A percentile compares a stretch with the other conserved stretches of the same genome.
Evolutionary conservation across 2,113 vertebrate genomes (phyloP).

Genomic region (Pterocles gutturalis): DNA sequence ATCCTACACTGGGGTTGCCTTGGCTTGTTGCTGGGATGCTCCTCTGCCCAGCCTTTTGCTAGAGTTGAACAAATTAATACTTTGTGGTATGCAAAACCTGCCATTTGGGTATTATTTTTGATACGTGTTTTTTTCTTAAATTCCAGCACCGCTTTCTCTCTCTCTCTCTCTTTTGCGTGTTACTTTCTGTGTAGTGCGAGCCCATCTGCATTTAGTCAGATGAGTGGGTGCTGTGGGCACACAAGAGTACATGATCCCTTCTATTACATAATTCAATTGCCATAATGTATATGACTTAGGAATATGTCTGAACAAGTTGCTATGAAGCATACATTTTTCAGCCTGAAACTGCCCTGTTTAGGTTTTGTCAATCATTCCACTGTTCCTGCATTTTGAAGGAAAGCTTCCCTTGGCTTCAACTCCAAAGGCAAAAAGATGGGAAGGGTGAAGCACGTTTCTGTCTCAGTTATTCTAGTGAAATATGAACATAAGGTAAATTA

Average conservation of each 20-base stretch:
- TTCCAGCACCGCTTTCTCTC: background rate
- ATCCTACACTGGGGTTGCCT: slow-evolving; percentile 34
- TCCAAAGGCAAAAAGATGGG: background rate
- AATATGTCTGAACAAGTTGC: slow-evolving; percentile 52
- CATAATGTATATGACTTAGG: slow-evolving; percentile 33
- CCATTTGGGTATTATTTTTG: background rate
- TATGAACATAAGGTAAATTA: background rate
- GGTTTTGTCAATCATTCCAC: slow-evolving; percentile 27
- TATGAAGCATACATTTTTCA: slow-evolving; percentile 55
- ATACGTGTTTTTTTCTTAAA: background rate
- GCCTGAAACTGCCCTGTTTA: slow-evolving; percentile 43
- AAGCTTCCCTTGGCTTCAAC: background rate
- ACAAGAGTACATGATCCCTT: slow-evolving; percentile 38
- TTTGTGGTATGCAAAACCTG: background rate
- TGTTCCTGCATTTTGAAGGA: background rate
- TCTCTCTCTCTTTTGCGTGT: background rate
- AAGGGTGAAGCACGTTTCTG: background rate
- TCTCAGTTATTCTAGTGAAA: background rate
- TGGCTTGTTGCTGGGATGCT: slow-evolving; percentile 53
- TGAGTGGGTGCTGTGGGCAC: slow-evolving; percentile 28
- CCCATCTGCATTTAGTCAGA: slow-evolving; percentile 6
- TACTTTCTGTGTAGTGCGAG: background rate
- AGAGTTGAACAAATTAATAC: background rate
- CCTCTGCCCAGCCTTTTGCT: background rate
- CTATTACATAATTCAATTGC: slow-evolving; percentile 66